A percentile compares a stretch with the other conserved stretches of the same genome.
Conservation (phyloP, 2,888 invertebrate genomes). For the Drosophila incognita region DNA sequence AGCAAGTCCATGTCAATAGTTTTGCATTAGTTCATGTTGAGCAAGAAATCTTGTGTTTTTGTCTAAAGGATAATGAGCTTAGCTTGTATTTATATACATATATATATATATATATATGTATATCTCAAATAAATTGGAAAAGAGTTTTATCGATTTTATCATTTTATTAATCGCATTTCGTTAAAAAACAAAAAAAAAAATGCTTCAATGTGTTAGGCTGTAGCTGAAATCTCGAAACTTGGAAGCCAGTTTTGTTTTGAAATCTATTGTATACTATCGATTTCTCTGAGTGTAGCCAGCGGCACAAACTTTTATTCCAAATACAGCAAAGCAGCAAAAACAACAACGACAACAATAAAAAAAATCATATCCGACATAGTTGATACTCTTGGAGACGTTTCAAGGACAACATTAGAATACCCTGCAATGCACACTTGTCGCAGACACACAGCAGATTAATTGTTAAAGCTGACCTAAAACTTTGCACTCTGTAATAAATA, state of each 20-base stretch:
- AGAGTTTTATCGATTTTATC: neutral
- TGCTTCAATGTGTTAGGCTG: neutral
- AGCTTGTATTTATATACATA: neutral
- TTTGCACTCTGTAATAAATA: neutral
- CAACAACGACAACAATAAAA: neutral
- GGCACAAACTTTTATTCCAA: conserved; percentile 38
- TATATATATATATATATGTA: neutral
- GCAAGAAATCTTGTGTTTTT: neutral
- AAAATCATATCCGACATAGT: neutral
- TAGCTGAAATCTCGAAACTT: neutral
- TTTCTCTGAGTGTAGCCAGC: neutral
- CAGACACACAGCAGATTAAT: neutral
- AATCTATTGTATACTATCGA: too few relatives aligned
- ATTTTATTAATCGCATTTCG: neutral
- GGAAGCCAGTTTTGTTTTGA: neutral
- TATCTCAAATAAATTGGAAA: too few relatives aligned
- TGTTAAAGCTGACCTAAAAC: neutral
- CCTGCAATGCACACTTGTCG: neutral
- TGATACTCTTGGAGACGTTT: conserved; percentile 3
- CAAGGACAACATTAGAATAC: neutral
- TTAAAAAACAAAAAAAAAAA: neutral
- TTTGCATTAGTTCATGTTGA: neutral
- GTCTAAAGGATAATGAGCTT: neutral
- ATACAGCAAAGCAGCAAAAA: conserved; percentile 7
- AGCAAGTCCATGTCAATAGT: neutral